These are phyloP conservation scores for Bucco capensis DNA, from an alignment of 2,113 vertebrate species.

Conservation along the genomic window DNA sequence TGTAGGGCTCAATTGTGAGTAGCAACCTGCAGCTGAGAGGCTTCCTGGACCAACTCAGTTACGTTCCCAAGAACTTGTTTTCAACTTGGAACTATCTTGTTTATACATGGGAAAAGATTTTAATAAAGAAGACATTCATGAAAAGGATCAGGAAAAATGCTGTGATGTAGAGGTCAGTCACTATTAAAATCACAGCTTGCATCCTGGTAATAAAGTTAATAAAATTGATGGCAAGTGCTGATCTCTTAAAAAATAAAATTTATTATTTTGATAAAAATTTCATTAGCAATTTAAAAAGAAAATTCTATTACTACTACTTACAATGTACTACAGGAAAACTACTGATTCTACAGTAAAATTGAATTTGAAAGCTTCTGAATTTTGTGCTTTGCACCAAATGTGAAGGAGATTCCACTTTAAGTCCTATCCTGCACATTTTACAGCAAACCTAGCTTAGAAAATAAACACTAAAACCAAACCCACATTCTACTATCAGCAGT, in stretches of 20 bases:
- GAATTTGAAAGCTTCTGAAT: neutral
- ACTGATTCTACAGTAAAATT: neutral
- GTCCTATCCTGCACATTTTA: neutral
- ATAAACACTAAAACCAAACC: neutral
- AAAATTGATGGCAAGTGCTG: neutral
- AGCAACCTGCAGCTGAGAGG: neutral
- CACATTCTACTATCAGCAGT: neutral
- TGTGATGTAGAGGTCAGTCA: neutral
- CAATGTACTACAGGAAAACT: neutral
- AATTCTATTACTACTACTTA: neutral
- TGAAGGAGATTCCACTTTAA: neutral
- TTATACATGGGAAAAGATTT: neutral
- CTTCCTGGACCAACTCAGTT: neutral
- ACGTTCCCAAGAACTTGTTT: neutral
- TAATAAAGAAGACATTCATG: neutral
- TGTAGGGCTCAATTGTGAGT: accelerated
- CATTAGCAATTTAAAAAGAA: neutral
- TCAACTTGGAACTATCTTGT: neutral
- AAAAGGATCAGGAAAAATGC: neutral
- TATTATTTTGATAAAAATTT: neutral
- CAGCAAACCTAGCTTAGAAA: neutral
- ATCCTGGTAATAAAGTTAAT: neutral
- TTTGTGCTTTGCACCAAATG: neutral
- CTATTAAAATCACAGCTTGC: neutral
- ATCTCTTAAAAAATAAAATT: neutral